A percentile compares a stretch with the other conserved stretches of the same genome.
Conservation (phyloP, 2,888 invertebrate genomes). For the Drosophila barbarae region DNA sequence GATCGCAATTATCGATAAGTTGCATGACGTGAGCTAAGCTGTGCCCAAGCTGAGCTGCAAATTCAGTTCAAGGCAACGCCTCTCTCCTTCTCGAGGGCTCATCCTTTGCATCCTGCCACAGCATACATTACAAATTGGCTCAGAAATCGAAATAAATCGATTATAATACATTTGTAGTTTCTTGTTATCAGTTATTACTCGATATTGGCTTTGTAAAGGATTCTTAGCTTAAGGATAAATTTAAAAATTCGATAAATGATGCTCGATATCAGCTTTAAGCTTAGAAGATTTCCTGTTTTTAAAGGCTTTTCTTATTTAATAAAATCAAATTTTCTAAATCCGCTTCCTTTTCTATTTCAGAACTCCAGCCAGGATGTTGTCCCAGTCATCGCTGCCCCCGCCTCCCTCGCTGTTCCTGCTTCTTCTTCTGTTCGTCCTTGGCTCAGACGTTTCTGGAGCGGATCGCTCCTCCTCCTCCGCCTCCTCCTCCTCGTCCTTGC, state of each 20-base stretch:
- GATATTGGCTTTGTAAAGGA: too few relatives aligned
- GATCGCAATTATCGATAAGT: conserved; percentile 68
- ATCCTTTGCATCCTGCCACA: conserved; percentile 13
- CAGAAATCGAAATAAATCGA: neutral
- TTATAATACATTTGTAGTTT: neutral
- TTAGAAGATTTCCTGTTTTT: too few relatives aligned
- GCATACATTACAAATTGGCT: neutral
- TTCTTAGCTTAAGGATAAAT: fast-evolving
- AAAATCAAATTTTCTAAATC: too few relatives aligned
- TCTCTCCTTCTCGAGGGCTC: conserved; percentile 24
- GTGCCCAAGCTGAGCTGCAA: conserved; percentile 16
- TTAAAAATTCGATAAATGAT: neutral
- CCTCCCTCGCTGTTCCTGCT: conserved; percentile 44
- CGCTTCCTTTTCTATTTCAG: conserved; percentile 1
- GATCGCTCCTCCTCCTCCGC: conserved; percentile 31
- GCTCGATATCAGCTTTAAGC: neutral
- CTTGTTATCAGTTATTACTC: neutral
- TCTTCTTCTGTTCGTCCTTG: conserved; percentile 8
- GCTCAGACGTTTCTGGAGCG: neutral
- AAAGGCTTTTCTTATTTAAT: too few relatives aligned
- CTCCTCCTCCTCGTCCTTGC: conserved; percentile 16
- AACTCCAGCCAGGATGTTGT: conserved; percentile 40
- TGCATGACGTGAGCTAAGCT: conserved; percentile 41
- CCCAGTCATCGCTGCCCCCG: conserved; percentile 48
- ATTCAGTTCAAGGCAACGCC: conserved; percentile 70